Percentiles rank a stretch among this genome's conserved stretches.
These are phyloP conservation scores for Lordiphosa mommai DNA, from an alignment of 1,140 invertebrate genomes.

Conservation along the genomic window DNA sequence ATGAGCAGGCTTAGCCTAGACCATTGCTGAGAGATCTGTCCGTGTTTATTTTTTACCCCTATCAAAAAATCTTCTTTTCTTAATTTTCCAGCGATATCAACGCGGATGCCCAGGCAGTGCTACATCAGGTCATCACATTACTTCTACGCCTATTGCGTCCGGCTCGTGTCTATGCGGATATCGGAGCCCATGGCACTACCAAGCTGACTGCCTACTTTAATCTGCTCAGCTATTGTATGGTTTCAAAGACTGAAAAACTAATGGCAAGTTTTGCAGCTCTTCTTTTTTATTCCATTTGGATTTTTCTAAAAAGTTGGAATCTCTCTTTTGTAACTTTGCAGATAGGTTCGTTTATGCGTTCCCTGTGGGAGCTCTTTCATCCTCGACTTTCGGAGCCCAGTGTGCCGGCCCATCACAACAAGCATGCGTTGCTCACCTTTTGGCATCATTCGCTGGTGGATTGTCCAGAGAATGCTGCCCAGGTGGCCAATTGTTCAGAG, in stretches of 20 bases:
- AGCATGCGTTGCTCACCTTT: slow-evolving; percentile 94
- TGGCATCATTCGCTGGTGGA: slow-evolving; percentile 95
- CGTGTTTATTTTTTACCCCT: too few species aligned
- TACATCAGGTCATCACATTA: slow-evolving; percentile 93
- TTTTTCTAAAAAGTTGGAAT: slow-evolving; percentile 11
- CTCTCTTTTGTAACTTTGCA: slow-evolving; percentile 77
- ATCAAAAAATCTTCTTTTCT: too few species aligned
- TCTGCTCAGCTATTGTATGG: slow-evolving; percentile 92
- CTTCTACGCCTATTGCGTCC: slow-evolving; percentile 88
- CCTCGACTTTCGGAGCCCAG: slow-evolving; percentile 96
- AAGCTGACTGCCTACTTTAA: slow-evolving; percentile 96
- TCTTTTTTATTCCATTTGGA: not conserved
- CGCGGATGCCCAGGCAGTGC: slow-evolving; percentile 87
- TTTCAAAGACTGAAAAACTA: slow-evolving; percentile 93
- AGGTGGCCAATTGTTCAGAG: slow-evolving; percentile 91
- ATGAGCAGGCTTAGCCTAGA: too few species aligned
- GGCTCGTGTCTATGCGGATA: slow-evolving; percentile 91
- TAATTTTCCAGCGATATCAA: slow-evolving; percentile 80
- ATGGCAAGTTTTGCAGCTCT: slow-evolving; percentile 84
- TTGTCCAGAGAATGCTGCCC: slow-evolving; percentile 94
- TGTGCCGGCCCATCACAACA: slow-evolving; percentile 96
- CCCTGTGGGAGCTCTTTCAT: slow-evolving; percentile 96
- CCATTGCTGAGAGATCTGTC: too few species aligned
- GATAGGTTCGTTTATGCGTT: slow-evolving; percentile 93
- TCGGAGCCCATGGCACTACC: slow-evolving; percentile 91